Base-by-base conservation (phyloP, 2,113 vertebrate species). In the Paramormyrops kingsleyae region DNA sequence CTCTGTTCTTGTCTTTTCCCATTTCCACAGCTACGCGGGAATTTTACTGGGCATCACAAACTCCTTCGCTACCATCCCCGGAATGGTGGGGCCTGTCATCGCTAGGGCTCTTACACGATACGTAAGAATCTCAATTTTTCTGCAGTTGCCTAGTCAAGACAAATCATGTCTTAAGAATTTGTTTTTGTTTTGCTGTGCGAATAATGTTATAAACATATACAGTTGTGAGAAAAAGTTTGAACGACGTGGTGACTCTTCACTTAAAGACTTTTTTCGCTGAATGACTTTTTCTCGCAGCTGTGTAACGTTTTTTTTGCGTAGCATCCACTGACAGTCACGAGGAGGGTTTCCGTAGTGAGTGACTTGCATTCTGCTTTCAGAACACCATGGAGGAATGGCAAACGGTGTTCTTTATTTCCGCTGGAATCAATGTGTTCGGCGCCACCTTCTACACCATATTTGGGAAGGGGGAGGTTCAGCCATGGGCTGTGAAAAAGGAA, bases 31-130 rank as follows among this genome's bases (percentile, higher is more conserved):
- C 35, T 99, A 97, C 93, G 98, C 99, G 47, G 98, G 99, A 10
- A 97, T 99, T 91, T 97, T 99, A 52, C 96, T 99, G 91, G 98
- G 98, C 90, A 99, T 99, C 95, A 99, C 98, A 93, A 99, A 99
- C 94, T 96, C 98, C 39, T 99, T 99, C 93, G 98, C 96, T 87
- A 99, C 99, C 80, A 97, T 99, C 83, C 98, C 98, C 53, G 99
- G 99, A 89, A 99, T 99, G 98, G 95, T 98, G 89, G 98, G 99
- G 49, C 99, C 99, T 52, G 95, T 99, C 92, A 97, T 99, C 90
- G 99, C 97, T 47, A 97, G 97, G 93, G 94, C 88, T 24, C 94
- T 99, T 90, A 99, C 99, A 88, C 95, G 93, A 74, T 92, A 97
- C 47, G 99, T 99, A 96, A 98, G 98, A 94, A 91, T 53, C 35